Evolutionary conservation across 2,797 vertebrate species (phyloP), one percentile per base, ranked within the genome.

Genomic region (Crocidura indochinensis): DNA sequence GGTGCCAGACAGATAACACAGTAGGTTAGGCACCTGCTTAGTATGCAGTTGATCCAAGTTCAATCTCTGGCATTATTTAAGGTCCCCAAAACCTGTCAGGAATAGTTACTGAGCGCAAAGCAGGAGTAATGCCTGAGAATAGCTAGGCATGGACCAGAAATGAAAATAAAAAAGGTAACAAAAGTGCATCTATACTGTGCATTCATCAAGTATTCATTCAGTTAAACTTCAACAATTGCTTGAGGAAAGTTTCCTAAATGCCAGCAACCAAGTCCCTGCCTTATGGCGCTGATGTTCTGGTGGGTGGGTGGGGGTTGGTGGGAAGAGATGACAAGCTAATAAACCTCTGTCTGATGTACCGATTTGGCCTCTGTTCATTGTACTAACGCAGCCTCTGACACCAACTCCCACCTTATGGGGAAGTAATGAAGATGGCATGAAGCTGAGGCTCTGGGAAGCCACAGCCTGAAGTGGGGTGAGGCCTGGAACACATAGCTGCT

Each of bases 251-350:
- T 68, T 22, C 0, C 2, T 47, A 68, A 64, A 60, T 1, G 0
- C 71, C 60, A 56, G 75, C 31, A 76, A 87, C 31, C 64, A 80
- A 72, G 71, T 60, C 26, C 38, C 64, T 67, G 53, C 47, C 24
- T 67, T 0, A 0, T 60, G 56, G 65, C 75, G 78, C 71, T 71
- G 68, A 65, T 15, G 15, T 46, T 56, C 72, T 29, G 27, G 4
- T n/a, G 10, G 31, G 29, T 19, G 62, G 20, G n/a, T n/a, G n/a
- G 86, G 38, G 38, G 2, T 38, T 38, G 38, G 38, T 38, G 38
- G 38, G 38, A 38, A 38, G 53, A 81, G 27, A 85, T 26, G 17
- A 56, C 72, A 77, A 90, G 60, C n/a, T 89, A 96, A 92, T 92
- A 94, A 96, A 95, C 15, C 6, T 51, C 26, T 24, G n/a, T 29